Conservation (phyloP, 2,113 vertebrate species). For the Epinephelus lanceolatus region DNA sequence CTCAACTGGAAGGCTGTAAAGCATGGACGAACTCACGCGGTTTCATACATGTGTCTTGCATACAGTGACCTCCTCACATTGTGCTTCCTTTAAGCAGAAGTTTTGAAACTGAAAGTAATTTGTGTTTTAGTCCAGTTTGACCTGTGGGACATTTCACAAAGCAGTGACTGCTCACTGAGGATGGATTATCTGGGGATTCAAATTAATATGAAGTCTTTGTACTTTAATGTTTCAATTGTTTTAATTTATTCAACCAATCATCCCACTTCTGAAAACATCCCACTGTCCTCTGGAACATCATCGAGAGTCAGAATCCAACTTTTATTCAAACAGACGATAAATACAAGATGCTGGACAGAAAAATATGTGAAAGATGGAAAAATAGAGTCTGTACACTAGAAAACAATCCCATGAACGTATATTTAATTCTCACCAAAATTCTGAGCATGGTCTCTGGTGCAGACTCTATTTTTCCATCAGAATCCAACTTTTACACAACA, state of each 20-base stretch:
- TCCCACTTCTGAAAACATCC: slow-evolving; percentile 14
- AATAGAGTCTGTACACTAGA: no score
- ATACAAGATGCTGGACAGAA: no score
- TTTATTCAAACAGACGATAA: no score
- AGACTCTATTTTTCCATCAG: no score
- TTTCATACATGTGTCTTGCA: not conserved
- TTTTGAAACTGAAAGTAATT: not conserved
- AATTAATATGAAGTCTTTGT: not conserved
- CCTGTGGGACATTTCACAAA: not conserved
- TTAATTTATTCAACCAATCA: not conserved
- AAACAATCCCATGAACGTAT: no score
- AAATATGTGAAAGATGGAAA: no score
- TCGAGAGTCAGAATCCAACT: not conserved
- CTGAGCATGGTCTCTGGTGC: no score
- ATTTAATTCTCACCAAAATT: no score
- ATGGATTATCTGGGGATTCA: not conserved
- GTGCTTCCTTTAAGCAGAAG: slow-evolving; percentile 36
- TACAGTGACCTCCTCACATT: slow-evolving; percentile 34
- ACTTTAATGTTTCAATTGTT: not conserved
- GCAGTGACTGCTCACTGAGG: not conserved
- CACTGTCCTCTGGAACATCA: not conserved
- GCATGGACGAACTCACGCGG: slow-evolving; percentile 12
- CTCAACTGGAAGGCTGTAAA: slow-evolving; percentile 33
- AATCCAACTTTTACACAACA: slow-evolving; percentile 9
- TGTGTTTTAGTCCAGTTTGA: slow-evolving; percentile 19